phyloP scores from a whole-genome alignment of 2,797 vertebrate genomes.

The Takifugu rubripes region DNA sequence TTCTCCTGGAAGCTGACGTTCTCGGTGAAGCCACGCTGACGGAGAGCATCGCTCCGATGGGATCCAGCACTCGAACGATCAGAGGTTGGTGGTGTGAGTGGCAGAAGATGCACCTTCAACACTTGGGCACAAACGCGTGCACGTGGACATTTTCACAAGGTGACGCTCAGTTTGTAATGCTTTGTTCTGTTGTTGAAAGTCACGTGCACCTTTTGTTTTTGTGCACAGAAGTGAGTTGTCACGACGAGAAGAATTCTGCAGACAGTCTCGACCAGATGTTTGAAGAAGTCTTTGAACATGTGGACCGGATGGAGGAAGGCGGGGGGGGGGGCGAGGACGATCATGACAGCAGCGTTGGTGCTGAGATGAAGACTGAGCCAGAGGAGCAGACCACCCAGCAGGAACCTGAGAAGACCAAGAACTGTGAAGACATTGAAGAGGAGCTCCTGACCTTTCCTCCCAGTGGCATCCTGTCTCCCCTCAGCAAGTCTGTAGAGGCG shows the following conservation, averaged over 20 bases:
- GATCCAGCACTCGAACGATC: slow-evolving; percentile 36
- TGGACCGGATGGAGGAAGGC: slow-evolving; percentile 48
- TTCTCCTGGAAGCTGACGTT: slow-evolving; percentile 57
- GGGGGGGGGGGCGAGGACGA: slow-evolving; percentile 8
- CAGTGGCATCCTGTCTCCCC: slow-evolving; percentile 75
- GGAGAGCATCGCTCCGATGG: slow-evolving; percentile 28
- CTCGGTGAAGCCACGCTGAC: slow-evolving; percentile 32
- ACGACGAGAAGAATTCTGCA: slow-evolving; percentile 66
- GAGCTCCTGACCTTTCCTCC: slow-evolving; percentile 74
- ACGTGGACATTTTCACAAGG: not conserved
- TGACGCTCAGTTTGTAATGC: not conserved
- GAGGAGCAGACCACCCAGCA: slow-evolving; percentile 33
- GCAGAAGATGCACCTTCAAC: not conserved
- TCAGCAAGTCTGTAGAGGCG: slow-evolving; percentile 78
- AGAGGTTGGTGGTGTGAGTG: slow-evolving; percentile 4
- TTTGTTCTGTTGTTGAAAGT: not conserved
- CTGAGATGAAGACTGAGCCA: slow-evolving; percentile 8
- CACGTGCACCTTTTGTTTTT: slow-evolving; percentile 4
- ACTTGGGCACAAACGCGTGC: not conserved
- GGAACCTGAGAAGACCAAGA: slow-evolving; percentile 15
- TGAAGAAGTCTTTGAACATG: slow-evolving; percentile 74
- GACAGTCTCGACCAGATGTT: slow-evolving; percentile 78
- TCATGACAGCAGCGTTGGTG: slow-evolving; percentile 35
- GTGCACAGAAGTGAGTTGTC: slow-evolving; percentile 47
- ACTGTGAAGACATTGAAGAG: slow-evolving; percentile 43